Percentiles rank a stretch among this genome's conserved stretches.
phyloP scores from a whole-genome alignment of 2,797 vertebrate genomes.

The Spondyliosoma cantharus region DNA sequence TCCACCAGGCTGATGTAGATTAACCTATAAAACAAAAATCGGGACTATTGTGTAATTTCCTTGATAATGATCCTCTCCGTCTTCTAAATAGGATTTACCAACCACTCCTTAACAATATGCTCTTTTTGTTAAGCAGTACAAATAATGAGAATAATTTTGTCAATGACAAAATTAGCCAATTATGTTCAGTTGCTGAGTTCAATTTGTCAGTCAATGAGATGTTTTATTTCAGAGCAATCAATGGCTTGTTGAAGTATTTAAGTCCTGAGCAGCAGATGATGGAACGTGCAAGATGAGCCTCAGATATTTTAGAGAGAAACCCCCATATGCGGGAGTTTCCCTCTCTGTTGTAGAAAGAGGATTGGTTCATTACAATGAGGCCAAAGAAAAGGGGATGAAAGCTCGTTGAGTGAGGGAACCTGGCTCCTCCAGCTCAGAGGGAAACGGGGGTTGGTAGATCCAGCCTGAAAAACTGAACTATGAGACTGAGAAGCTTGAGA shows the following conservation, averaged over 20 bases:
- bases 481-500: constrained; percentile 31
- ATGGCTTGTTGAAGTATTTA: not conserved
- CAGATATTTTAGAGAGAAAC: not conserved
- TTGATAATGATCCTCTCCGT: not conserved
- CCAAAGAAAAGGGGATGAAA: constrained; percentile 23
- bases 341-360: not conserved
- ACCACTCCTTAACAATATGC: not conserved
- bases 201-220: constrained; percentile 24
- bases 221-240: constrained; percentile 22
- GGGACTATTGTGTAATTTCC: not conserved
- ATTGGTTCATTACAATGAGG: constrained; percentile 19
- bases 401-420: constrained; percentile 9
- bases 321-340: not conserved
- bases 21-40: not conserved
- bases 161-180: constrained; percentile 21
- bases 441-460: constrained; percentile 35
- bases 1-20: not conserved
- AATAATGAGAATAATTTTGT: not conserved
- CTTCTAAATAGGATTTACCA: not conserved
- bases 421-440: constrained; percentile 27
- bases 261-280: not conserved
- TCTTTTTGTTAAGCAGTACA: not conserved
- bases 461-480: constrained; percentile 34
- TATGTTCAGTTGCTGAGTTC: constrained; percentile 3
- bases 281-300: not conserved